Percentiles rank a stretch among this genome's conserved stretches.
Conservation (phyloP, 53 echinoderm and acorn worm genomes). For the Actinopyga echinites region DNA sequence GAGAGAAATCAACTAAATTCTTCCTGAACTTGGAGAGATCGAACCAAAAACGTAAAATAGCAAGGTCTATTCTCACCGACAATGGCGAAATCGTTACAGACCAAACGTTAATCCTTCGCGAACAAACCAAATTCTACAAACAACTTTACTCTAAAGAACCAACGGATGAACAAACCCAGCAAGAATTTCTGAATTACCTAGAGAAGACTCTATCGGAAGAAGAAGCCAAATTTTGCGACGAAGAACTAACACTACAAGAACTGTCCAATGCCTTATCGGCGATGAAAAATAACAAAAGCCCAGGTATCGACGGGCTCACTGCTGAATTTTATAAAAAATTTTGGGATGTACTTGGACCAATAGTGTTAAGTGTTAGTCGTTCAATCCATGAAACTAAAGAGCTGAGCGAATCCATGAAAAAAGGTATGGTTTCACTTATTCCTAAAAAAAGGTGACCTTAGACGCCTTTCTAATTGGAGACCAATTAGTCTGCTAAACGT, state of each 20-base stretch:
- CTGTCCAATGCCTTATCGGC: slow-evolving; percentile 6
- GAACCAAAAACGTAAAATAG: not conserved
- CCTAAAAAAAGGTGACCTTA: slow-evolving; percentile 35
- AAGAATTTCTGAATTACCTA: not conserved
- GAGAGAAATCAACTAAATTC: not conserved
- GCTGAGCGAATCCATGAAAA: slow-evolving; percentile 12
- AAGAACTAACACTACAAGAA: slow-evolving; percentile 14
- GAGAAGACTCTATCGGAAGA: not conserved
- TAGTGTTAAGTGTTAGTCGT: not conserved
- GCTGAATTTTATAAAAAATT: slow-evolving; percentile 59
- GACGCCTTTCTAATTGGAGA: slow-evolving; percentile 38
- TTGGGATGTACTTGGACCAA: slow-evolving; percentile 29
- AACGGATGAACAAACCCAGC: not conserved
- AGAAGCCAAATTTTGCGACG: not conserved
- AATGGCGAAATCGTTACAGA: not conserved
- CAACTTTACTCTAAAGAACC: not conserved
- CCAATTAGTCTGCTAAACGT: slow-evolving; percentile 58
- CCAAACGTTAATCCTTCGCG: not conserved
- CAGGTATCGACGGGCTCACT: slow-evolving; percentile 58
- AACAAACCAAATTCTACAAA: not conserved
- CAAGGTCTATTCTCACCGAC: not conserved
- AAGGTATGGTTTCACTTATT: slow-evolving; percentile 21
- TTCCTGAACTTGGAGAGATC: not conserved
- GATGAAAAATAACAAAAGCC: slow-evolving; percentile 51
- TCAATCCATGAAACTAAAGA: not conserved